phyloP scores from a whole-genome alignment of 2,797 vertebrate species.

The Rhabdophis nuchalis region DNA sequence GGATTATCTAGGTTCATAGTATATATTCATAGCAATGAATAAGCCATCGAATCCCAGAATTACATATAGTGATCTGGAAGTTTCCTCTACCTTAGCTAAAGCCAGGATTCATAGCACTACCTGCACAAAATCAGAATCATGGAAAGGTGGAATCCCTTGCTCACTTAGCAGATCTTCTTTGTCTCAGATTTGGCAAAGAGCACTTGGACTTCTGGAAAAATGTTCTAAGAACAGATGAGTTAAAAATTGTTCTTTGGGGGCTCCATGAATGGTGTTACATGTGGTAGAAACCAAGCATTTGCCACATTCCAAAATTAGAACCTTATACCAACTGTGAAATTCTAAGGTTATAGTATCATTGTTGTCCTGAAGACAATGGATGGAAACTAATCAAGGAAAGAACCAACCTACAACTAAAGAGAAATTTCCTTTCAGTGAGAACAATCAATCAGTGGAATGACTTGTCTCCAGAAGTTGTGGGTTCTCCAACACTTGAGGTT shows the following conservation, averaged over 20 bases:
- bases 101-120: background rate
- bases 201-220: background rate
- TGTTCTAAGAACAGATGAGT: background rate
- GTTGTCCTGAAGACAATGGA: background rate
- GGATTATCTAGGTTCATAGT: background rate
- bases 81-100: background rate
- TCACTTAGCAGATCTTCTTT: background rate
- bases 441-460: too few relatives aligned
- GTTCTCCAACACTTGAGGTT: too few relatives aligned
- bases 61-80: background rate
- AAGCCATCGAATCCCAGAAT: background rate
- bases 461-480: too few relatives aligned
- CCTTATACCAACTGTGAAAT: background rate
- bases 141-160: background rate
- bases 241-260: background rate
- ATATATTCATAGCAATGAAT: background rate
- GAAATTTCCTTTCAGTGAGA: background rate
- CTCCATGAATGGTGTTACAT: background rate
- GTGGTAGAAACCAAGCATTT: background rate
- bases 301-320: background rate
- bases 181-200: background rate
- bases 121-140: background rate
- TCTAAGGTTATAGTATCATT: background rate
- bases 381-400: background rate
- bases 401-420: background rate